Evolutionary conservation across 2,113 vertebrate species (phyloP).

Genomic region (Neodontobutis hainanensis): DNA sequence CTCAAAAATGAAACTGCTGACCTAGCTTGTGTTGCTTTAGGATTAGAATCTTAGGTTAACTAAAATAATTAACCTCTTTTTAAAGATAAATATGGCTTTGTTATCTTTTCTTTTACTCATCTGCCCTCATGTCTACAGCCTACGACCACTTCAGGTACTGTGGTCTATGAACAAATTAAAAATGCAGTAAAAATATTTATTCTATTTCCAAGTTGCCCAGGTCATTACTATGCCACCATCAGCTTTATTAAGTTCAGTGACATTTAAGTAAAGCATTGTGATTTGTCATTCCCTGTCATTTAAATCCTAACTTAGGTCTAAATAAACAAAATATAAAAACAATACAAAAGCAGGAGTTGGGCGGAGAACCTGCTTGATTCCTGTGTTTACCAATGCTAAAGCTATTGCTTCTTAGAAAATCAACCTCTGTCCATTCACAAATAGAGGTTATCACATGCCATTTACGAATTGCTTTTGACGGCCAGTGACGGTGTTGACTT

Average conservation of each 20-base stretch:
- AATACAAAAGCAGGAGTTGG: constrained; percentile 22
- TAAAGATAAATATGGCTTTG: not conserved
- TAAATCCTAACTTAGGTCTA: constrained; percentile 34
- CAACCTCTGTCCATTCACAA: constrained; percentile 41
- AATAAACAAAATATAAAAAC: constrained; percentile 10
- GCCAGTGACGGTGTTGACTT: constrained; percentile 56
- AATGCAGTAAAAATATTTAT: not conserved
- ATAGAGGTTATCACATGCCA: constrained; percentile 48
- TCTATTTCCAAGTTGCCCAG: not conserved
- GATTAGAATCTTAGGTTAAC: not conserved
- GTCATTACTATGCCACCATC: not conserved
- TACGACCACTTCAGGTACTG: too few species aligned
- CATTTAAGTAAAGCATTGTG: constrained; percentile 1
- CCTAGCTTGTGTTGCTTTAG: not conserved
- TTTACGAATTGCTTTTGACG: constrained; percentile 58
- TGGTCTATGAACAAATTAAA: too few species aligned
- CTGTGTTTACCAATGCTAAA: not conserved
- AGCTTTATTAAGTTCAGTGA: not conserved
- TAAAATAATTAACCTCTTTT: not conserved
- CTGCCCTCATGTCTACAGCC: too few species aligned
- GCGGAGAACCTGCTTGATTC: constrained; percentile 24
- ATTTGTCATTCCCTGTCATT: constrained; percentile 18
- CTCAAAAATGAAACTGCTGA: too few species aligned
- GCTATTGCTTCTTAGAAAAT: not conserved
- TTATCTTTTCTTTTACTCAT: not conserved